Percentiles rank a stretch among this genome's conserved stretches.
Evolutionary conservation across 2,888 invertebrate genomes (phyloP).

Genomic region (Adineta ricciae): DNA sequence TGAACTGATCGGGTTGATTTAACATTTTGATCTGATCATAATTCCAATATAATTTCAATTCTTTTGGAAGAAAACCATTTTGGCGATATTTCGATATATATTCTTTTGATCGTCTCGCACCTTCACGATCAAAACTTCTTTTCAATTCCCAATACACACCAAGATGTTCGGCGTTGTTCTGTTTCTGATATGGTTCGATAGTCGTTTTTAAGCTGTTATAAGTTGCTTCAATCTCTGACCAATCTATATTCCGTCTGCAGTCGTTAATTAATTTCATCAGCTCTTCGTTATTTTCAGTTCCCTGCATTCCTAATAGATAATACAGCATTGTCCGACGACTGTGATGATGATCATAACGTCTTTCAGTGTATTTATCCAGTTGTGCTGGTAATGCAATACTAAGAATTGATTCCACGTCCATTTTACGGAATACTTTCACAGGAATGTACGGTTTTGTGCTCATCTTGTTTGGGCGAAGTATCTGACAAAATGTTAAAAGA

Average conservation of each 20-base stretch:
- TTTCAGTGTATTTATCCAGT: too few relatives aligned
- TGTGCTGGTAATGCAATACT: neutral
- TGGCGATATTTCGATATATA: neutral
- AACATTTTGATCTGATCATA: neutral
- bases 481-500: neutral
- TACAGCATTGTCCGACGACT: conserved; percentile 8
- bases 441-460: neutral
- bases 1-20: neutral
- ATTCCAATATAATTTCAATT: neutral
- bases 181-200: neutral
- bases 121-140: neutral
- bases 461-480: neutral
- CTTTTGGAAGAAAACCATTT: neutral
- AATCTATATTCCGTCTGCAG: neutral
- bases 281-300: neutral
- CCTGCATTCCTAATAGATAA: neutral
- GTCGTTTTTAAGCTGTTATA: neutral
- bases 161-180: neutral
- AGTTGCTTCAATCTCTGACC: neutral
- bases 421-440: neutral
- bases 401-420: neutral
- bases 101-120: neutral
- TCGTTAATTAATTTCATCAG: neutral
- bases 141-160: neutral
- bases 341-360: neutral